Base-by-base conservation (phyloP, 2,797 vertebrate genomes). In the Micropoecilia bifurca region DNA sequence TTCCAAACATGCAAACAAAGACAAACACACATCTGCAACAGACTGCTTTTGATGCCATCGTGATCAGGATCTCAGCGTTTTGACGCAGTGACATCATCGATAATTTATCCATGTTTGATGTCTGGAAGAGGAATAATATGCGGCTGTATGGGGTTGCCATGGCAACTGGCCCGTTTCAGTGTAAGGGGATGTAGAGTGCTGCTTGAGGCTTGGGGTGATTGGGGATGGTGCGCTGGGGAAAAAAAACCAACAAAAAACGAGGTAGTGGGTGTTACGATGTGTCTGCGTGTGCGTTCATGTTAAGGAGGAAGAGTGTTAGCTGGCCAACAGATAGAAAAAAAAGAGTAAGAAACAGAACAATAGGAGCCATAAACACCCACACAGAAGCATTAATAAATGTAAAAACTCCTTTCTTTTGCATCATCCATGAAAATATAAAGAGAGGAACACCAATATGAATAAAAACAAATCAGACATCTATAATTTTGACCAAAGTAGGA, bases 41-140 rank as follows among this genome's bases (percentile, higher is more conserved):
- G 10, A 46, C 25, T 1, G 4, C 45, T 69, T 78, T 63, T 28
- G 73, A 75, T 75, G 68, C 74, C 79, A 80, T 77, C 41, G 4
- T 83, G 87, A 85, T 89, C 45, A 16, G 82, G 75, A 81, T 81
- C 80, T 76, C 46, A 88, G 85, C 71, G 63, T 61, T 80, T 77
- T 83, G 80, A 88, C 18, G 84, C 82, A 82, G 63, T 92, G 90
- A 90, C 90, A 91, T 93, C 93, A 91, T 90, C 81, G 74, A 89
- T 92, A 94, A 94, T 93, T 91, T 92, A 92, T 93, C 91, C 87
- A 79, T 85, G 77, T 89, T 90, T 87, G 61, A 91, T 87, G 87
- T 82, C 81, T 85, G 85, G 85, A 82, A 80, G 74, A 75, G 77
- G 75, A 87, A 86, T 88, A 77, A 87, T 89, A 86, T 89, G 83